Base-by-base conservation (phyloP, 2,113 vertebrate species). In the Chitala chitala region DNA sequence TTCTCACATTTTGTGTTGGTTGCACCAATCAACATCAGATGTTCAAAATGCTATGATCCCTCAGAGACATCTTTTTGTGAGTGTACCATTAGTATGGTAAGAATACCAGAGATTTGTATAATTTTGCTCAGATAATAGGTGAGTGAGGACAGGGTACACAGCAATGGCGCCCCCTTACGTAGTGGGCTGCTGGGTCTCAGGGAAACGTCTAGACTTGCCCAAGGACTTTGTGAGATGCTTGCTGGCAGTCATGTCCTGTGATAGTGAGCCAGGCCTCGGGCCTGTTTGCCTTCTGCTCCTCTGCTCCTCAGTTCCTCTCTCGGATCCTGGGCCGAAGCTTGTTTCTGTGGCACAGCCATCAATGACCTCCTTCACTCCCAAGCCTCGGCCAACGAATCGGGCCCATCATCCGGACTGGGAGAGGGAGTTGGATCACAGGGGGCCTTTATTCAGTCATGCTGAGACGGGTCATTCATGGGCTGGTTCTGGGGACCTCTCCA, bases 281-380 rank as follows among this genome's bases (percentile, higher is more conserved):
- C 20, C n/a, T 10, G 15, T 44, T n/a, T 50, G 44, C 64, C 7
- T 63, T 65, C 48, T n/a, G 4, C 50, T 10, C 36, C 5, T n/a
- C n/a, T n/a, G n/a, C n/a, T n/a, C n/a, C n/a, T n/a, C 9, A 15
- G 24, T 40, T 55, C 48, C 48, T 17, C 40, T 40, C 33, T 51
- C 8, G 33, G 22, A 63, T 38, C 15, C 33, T 38, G 9, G 51
- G 9, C 5, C 5, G 24, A 26, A 26, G 51, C 24, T 69, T 5
- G 33, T 15, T 24, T 15, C 50, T 3, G 2, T 40, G 42, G 53
- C 50, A n/a, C 53, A 17, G 38, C 22, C 64, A 69, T 69, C 73
- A 75, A 75, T 75, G 73, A 75, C 15, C 73, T 50, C 51, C 64
- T 75, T 69, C 69, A 75, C 66, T 55, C 51, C 38, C 9, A n/a